Evolutionary conservation across 92 coral and sea anemone genomes (phyloP), one percentile per base, ranked within the genome.

Genomic region (Diadumene lineata): DNA sequence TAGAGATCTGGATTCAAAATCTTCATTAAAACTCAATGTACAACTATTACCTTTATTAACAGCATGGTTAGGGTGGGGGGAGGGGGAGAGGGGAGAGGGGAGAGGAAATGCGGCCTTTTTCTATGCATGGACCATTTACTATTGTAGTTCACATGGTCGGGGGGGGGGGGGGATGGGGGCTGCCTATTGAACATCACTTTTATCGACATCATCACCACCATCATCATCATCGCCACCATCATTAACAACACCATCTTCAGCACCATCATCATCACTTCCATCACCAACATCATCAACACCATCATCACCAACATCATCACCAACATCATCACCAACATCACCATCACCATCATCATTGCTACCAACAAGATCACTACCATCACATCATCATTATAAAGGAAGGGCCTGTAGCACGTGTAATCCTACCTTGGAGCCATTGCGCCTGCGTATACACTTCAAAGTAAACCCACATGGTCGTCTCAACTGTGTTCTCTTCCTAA

Each of bases 391-490:
- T n/a, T n/a, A n/a, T n/a, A n/a, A n/a, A n/a, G n/a, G n/a, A n/a
- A n/a, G n/a, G n/a, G n/a, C n/a, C n/a, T n/a, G n/a, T n/a, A n/a
- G n/a, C n/a, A n/a, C n/a, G n/a, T n/a, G n/a, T n/a, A n/a, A n/a
- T n/a, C n/a, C n/a, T 38, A 38, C 48, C 48, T 38, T 38, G 48
- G 6, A 38, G 48, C 48, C 13, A 38, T 6, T 4, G 18, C 62
- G 62, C 19, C 71, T 38, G 6, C 71, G 71, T 30, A 46, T 46
- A 33, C 71, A 66, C 38, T 53, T 66, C 48, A 66, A 30, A 66
- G 71, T 66, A 66, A 66, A 66, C 11, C 71, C 71, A 66, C 71
- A 66, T 46, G 71, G 71, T 16, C 50, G 51, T 33, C 71, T 46
- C 71, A 66, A 66, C 48, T 51, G 7, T 8, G 51, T 30, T 66